Conservation (phyloP, 2,888 invertebrate species). For the Aleiodes leptofemur region DNA sequence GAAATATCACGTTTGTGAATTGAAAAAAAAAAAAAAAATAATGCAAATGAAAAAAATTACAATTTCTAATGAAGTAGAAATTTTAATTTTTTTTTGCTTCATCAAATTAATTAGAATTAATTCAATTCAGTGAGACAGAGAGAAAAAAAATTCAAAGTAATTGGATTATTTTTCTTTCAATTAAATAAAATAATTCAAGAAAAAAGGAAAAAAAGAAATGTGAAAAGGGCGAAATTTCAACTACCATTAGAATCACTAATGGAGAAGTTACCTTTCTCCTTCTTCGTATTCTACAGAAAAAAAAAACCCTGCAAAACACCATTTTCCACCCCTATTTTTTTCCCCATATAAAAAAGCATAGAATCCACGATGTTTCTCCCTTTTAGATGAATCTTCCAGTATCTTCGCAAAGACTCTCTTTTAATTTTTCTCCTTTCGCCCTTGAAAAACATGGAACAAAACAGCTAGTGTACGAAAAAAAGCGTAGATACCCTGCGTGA, state of each 20-base stretch:
- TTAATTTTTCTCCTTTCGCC: conserved; percentile 27
- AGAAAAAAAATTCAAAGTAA: too few species aligned
- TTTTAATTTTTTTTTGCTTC: background rate
- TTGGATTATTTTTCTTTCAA: too few species aligned
- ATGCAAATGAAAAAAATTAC: too few species aligned
- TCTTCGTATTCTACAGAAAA: too few species aligned
- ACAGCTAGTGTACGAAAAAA: conserved; percentile 13
- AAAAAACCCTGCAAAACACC: background rate
- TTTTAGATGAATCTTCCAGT: background rate
- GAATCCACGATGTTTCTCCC: background rate
- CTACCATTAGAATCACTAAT: too few species aligned
- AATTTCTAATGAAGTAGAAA: background rate
- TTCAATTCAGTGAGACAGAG: too few species aligned
- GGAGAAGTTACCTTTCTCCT: too few species aligned
- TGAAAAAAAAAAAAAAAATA: background rate
- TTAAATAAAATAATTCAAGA: background rate
- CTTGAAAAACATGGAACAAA: conserved; percentile 17
- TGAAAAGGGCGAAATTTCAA: too few species aligned
- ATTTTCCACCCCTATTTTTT: background rate
- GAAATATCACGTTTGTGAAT: background rate
- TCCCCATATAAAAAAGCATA: too few species aligned
- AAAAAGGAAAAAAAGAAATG: too few species aligned
- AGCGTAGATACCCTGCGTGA: conserved; percentile 10
- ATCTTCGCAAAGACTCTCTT: background rate
- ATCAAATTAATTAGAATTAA: too few species aligned